Conservation (phyloP, 2,113 vertebrate species). For the Myxocyprinus asiaticus region DNA sequence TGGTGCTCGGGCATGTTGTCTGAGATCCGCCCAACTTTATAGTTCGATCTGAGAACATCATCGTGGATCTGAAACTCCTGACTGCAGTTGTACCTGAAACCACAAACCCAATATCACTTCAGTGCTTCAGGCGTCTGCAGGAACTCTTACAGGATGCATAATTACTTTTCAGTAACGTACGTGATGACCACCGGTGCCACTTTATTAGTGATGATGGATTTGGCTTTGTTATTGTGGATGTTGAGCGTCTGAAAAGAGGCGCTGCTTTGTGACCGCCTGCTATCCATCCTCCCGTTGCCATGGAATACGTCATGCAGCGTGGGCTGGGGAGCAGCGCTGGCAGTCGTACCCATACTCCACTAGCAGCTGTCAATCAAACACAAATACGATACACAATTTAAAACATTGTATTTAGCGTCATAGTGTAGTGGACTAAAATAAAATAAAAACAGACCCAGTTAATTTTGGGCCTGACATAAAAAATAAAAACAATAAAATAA, state of each 20-base stretch:
- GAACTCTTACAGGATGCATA: no score
- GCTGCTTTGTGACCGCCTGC: conserved; percentile 81
- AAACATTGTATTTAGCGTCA: not conserved
- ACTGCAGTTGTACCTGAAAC: conserved; percentile 90
- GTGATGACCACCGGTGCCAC: conserved; percentile 98
- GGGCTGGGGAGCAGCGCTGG: conserved; percentile 88
- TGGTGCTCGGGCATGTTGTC: conserved; percentile 90
- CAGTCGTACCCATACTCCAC: conserved; percentile 95
- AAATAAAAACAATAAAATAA: no score
- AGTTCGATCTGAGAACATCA: conserved; percentile 88
- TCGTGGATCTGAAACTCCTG: conserved; percentile 98
- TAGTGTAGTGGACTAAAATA: no score
- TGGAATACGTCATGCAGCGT: conserved; percentile 78
- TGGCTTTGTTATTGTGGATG: conserved; percentile 94
- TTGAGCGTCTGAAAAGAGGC: conserved; percentile 86
- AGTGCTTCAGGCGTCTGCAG: no score
- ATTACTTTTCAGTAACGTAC: conserved; percentile 74
- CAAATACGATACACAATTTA: not conserved
- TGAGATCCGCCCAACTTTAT: conserved; percentile 88
- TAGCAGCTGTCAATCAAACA: conserved; percentile 69
- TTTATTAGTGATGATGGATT: conserved; percentile 99
- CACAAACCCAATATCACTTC: conserved; percentile 19
- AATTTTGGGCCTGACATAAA: no score
- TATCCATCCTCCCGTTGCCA: conserved; percentile 80
- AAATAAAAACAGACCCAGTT: no score